Conservation (phyloP, 2,888 invertebrate genomes). For the Patella pellucida region DNA sequence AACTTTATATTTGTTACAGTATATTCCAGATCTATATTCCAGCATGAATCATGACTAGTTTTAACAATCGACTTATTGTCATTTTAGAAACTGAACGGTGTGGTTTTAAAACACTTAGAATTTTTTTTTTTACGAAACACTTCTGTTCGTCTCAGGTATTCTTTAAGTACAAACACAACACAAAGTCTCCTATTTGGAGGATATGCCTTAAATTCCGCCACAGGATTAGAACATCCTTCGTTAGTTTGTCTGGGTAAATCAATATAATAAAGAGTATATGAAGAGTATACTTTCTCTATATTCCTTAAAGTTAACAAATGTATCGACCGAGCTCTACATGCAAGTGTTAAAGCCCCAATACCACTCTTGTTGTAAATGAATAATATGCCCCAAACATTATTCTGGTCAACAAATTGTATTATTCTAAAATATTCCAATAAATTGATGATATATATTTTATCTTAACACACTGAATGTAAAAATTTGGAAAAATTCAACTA, state of each 20-base stretch:
- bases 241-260: constrained; percentile 21
- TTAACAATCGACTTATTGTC: constrained; percentile 21
- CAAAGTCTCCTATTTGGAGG: constrained; percentile 31
- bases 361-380: too few relatives aligned
- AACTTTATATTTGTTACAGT: constrained; percentile 23
- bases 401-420: too few relatives aligned
- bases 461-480: too few relatives aligned
- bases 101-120: constrained; percentile 31
- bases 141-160: constrained; percentile 32
- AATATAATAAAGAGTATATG: constrained; percentile 22
- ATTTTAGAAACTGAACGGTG: constrained; percentile 22
- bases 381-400: too few relatives aligned
- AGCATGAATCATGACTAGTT: constrained; percentile 15
- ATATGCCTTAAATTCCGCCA: constrained; percentile 25
- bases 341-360: constrained; percentile 26
- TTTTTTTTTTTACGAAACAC: constrained; percentile 17
- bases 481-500: too few relatives aligned
- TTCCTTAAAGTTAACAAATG: constrained; percentile 14
- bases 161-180: constrained; percentile 29
- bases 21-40: too few relatives aligned
- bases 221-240: not conserved
- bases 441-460: too few relatives aligned
- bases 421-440: too few relatives aligned
- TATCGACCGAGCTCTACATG: constrained; percentile 21
- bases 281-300: constrained; percentile 18